Evolutionary conservation across 2,797 vertebrate genomes (phyloP).

Genomic region (Borostomias antarcticus): DNA sequence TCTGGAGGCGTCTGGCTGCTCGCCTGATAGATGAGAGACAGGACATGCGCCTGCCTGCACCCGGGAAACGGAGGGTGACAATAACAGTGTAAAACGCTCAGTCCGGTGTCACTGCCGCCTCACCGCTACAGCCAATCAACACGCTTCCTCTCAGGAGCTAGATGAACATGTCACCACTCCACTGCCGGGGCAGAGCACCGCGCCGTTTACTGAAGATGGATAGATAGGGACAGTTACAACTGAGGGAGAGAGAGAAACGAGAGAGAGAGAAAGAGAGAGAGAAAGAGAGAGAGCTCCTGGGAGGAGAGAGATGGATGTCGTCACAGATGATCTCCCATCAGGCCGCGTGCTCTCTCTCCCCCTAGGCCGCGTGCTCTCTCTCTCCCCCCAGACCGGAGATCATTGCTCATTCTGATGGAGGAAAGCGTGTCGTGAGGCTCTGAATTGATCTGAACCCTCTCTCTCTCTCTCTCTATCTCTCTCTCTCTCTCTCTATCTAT

Average conservation of each 20-base stretch:
- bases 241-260: not conserved
- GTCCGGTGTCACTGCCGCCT: slow-evolving; percentile 41
- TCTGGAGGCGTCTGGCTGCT: slow-evolving; percentile 30
- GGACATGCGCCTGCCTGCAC: slow-evolving; percentile 31
- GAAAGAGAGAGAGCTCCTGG: not conserved
- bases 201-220: slow-evolving; percentile 43
- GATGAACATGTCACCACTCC: slow-evolving; percentile 60
- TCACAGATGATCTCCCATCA: slow-evolving; percentile 43
- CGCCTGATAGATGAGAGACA: slow-evolving; percentile 37
- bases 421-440: slow-evolving; percentile 13
- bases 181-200: slow-evolving; percentile 68
- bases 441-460: slow-evolving; percentile 49
- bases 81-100: slow-evolving; percentile 15
- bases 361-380: slow-evolving; percentile 28
- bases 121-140: slow-evolving; percentile 52
- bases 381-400: slow-evolving; percentile 34
- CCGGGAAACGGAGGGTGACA: slow-evolving; percentile 2
- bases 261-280: slow-evolving; percentile 14
- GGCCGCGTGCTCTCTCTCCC: slow-evolving; percentile 18
- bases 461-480: too few species aligned
- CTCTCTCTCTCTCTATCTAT: too few species aligned
- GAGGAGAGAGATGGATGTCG: slow-evolving; percentile 25
- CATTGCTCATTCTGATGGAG: slow-evolving; percentile 52
- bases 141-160: slow-evolving; percentile 62
- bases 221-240: not conserved